Evolutionary conservation across 53 echinoderm and acorn worm species (phyloP).

Genomic region (Antedon mediterranea): DNA sequence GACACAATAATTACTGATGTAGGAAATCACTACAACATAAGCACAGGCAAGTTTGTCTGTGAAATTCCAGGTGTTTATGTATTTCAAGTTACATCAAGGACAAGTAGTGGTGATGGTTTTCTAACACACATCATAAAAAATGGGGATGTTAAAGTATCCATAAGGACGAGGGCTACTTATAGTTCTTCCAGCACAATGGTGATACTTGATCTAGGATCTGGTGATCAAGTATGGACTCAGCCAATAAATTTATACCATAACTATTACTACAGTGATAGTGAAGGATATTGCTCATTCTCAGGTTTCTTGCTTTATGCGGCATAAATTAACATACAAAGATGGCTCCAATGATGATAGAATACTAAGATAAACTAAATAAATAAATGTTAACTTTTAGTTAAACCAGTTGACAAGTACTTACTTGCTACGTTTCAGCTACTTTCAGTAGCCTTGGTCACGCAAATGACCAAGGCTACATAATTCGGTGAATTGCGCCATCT

Average conservation of each 20-base stretch:
- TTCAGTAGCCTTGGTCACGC: no score
- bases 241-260: not conserved
- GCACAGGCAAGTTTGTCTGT: not conserved
- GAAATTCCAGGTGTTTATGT: not conserved
- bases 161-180: not conserved
- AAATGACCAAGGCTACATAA: no score
- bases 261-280: not conserved
- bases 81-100: not conserved
- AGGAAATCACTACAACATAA: not conserved
- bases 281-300: not conserved
- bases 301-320: not conserved
- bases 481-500: no score
- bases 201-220: not conserved
- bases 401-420: no score
- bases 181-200: not conserved
- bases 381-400: no score
- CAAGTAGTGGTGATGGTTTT: not conserved
- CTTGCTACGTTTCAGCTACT: no score
- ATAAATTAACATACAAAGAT: not conserved
- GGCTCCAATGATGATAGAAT: no score
- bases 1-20: not conserved
- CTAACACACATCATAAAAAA: not conserved
- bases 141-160: not conserved
- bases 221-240: not conserved
- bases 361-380: no score